Conservation (phyloP, 2,888 invertebrate genomes). For the Drosophila hamatofila region DNA sequence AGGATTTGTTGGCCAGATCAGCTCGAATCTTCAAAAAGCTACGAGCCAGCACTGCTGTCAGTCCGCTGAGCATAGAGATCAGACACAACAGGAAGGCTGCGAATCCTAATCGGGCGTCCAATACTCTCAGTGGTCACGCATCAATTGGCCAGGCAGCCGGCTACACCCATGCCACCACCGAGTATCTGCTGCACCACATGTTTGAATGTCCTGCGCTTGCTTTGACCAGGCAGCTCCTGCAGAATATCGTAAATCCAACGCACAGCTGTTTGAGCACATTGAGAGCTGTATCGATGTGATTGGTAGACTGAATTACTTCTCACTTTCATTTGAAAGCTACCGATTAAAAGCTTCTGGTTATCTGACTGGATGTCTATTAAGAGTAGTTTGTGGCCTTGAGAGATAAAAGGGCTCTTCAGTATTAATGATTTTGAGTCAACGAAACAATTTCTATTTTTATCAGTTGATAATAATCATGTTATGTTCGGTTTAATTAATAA, state of each 20-base stretch:
- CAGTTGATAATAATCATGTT: neutral
- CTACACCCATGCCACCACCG: constrained; percentile 64
- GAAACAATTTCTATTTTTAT: constrained; percentile 1
- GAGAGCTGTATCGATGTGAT: constrained; percentile 64
- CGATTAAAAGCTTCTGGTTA: neutral
- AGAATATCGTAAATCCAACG: constrained; percentile 81
- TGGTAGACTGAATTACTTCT: constrained; percentile 25
- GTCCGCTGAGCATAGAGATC: too few species aligned
- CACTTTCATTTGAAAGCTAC: neutral
- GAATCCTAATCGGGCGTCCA: constrained; percentile 65
- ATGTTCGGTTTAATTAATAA: constrained; percentile 1
- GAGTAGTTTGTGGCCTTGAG: neutral
- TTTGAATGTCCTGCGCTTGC: constrained; percentile 65
- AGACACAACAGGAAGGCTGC: constrained; percentile 77
- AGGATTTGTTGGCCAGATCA: too few species aligned
- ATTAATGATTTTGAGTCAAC: neutral
- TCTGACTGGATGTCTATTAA: neutral
- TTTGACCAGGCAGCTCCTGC: constrained; percentile 72
- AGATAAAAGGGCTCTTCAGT: neutral
- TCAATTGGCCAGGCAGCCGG: constrained; percentile 69
- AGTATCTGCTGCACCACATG: constrained; percentile 74
- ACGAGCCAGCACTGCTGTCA: too few species aligned
- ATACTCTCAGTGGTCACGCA: constrained; percentile 62
- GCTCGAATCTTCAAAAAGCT: too few species aligned
- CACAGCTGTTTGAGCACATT: too few species aligned